Conservation (phyloP, 2,888 invertebrate species). For the Eurois occulta region DNA sequence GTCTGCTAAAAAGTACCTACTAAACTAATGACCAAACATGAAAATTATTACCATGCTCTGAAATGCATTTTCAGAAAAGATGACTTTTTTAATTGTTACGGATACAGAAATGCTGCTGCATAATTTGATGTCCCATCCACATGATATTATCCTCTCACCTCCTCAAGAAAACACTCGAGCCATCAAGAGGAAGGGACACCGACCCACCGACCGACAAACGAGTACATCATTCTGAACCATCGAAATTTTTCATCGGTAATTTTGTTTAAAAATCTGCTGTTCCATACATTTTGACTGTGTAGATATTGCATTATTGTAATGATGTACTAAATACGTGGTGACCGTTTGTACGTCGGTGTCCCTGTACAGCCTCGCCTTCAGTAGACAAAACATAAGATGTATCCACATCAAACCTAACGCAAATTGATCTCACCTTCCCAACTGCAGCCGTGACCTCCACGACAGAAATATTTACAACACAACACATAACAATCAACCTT, state of each 20-base stretch:
- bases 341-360: too few relatives aligned
- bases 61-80: background rate
- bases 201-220: too few relatives aligned
- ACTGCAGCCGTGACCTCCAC: constrained; percentile 43
- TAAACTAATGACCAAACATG: too few relatives aligned
- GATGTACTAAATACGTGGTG: too few relatives aligned
- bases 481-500: constrained; percentile 42
- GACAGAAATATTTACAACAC: constrained; percentile 26
- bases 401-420: background rate
- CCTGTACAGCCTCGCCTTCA: background rate
- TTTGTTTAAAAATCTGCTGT: too few relatives aligned
- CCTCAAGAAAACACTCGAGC: background rate
- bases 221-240: too few relatives aligned
- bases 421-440: constrained; percentile 16
- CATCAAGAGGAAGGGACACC: background rate
- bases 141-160: background rate
- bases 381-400: background rate
- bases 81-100: background rate
- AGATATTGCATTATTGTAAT: too few relatives aligned
- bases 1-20: too few relatives aligned
- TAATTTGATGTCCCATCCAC: background rate
- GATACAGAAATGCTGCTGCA: background rate
- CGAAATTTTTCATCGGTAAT: too few relatives aligned
- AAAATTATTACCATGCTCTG: too few relatives aligned
- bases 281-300: too few relatives aligned